Percentiles rank a stretch among this genome's conserved stretches.
Conservation (phyloP, 2,797 vertebrate species). For the Lacerta bilineata region DNA sequence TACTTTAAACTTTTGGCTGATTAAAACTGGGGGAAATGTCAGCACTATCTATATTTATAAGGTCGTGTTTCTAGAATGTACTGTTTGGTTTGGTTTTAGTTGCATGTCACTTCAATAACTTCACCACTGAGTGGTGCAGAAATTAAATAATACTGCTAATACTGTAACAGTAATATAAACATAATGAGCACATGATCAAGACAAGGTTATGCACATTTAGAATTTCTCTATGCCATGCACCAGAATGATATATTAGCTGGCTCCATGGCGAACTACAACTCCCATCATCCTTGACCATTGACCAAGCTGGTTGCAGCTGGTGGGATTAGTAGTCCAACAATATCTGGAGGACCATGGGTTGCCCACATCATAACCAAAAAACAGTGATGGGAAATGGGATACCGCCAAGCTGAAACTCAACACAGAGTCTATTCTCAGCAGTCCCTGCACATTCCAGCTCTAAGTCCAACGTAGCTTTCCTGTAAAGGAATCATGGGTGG, state of each 20-base stretch:
- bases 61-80: not conserved
- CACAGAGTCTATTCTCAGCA: not conserved
- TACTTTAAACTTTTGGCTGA: not conserved
- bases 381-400: no score
- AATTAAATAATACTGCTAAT: not conserved
- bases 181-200: not conserved
- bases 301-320: no score
- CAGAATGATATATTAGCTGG: not conserved
- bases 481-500: not conserved
- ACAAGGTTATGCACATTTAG: not conserved
- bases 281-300: no score
- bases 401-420: no score
- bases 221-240: not conserved
- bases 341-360: no score
- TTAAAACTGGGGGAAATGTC: not conserved
- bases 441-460: not conserved
- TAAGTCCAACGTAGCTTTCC: not conserved
- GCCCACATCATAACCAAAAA: no score
- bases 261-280: no score
- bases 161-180: not conserved
- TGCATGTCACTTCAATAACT: not conserved
- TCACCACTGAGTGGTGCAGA: not conserved
- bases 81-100: not conserved
- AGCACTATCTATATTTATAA: not conserved
- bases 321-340: no score